Evolutionary conservation across 92 coral and sea anemone genomes (phyloP).

Genomic region (Virgularia gustaviana): DNA sequence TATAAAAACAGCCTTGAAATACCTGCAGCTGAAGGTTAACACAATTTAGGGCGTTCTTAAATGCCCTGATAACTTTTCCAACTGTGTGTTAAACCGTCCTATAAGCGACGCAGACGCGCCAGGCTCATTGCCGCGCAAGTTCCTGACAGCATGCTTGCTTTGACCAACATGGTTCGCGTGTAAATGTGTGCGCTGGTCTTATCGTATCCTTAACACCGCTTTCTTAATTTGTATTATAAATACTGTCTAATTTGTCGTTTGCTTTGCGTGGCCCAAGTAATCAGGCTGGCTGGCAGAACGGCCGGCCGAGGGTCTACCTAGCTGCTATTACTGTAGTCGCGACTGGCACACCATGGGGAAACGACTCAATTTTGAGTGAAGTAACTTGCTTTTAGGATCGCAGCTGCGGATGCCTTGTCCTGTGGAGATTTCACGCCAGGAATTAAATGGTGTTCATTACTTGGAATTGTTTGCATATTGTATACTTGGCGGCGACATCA

Average conservation of each 20-base stretch:
- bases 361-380: background rate
- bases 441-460: constrained; percentile 39
- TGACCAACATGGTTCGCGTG: background rate
- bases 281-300: too few relatives aligned
- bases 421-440: constrained; percentile 18
- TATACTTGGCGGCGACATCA: constrained; percentile 40
- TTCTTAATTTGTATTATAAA: constrained; percentile 30
- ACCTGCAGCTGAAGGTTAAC: constrained; percentile 33
- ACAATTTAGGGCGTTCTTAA: constrained; percentile 34
- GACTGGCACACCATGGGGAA: too few relatives aligned
- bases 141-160: too few relatives aligned
- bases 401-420: constrained; percentile 10
- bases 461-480: constrained; percentile 42
- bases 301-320: too few relatives aligned
- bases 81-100: constrained; percentile 19
- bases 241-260: constrained; percentile 8
- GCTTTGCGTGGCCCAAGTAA: constrained; percentile 15
- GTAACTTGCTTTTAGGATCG: background rate
- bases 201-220: constrained; percentile 36
- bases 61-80: constrained; percentile 17
- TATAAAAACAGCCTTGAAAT: constrained; percentile 26
- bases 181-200: background rate
- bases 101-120: background rate
- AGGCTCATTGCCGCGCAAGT: too few relatives aligned
- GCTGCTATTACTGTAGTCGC: too few relatives aligned